Evolutionary conservation across 2,113 vertebrate species (phyloP), one percentile per base, ranked within the genome.

Genomic region (Hydrolagus affinis): DNA sequence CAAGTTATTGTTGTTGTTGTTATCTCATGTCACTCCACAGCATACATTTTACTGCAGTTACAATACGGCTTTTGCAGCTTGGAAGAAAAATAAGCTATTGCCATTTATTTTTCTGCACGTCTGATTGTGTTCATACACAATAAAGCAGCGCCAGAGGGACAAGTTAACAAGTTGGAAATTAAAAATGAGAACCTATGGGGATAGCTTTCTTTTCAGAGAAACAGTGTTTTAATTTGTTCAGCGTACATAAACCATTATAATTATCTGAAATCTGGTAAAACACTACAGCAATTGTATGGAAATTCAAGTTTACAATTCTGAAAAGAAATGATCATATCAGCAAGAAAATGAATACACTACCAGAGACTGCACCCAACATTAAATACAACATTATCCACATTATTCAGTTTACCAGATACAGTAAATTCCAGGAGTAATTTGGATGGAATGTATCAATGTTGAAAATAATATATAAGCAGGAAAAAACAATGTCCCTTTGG

Each of bases 301-400:
- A 83, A 64, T 23, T 25, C 14, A 78, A 78, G 59, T 77, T 78
- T 62, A 25, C 44, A 78, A 78, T 78, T 62, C 44, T 25, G 62
- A 59, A 23, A 59, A n/a, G 10, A 4, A 68, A 83, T 68, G 19
- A 68, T 66, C 44, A 44, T 44, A 44, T 44, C 44, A 6, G 44
- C 44, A 30, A 32, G 28, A 83, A 80, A 83, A 32, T 62, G 60
- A 72, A 72, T 62, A 78, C 28, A 62, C 7, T 23, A 62, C 62
- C 57, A 15, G 25, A 62, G 57, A 62, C n/a, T 62, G 59, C 75
- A 59, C 10, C 60, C 1, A 12, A 11, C 25, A 66, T 83, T 83
- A 30, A 68, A 30, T 32, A 66, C 44, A 44, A 1, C 44, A 44
- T 44, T 44, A 44, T 21, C 32, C 25, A 66, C 60, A 68, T 78